Conservation (phyloP, 2,888 invertebrate species). For the Fragum fragum region DNA sequence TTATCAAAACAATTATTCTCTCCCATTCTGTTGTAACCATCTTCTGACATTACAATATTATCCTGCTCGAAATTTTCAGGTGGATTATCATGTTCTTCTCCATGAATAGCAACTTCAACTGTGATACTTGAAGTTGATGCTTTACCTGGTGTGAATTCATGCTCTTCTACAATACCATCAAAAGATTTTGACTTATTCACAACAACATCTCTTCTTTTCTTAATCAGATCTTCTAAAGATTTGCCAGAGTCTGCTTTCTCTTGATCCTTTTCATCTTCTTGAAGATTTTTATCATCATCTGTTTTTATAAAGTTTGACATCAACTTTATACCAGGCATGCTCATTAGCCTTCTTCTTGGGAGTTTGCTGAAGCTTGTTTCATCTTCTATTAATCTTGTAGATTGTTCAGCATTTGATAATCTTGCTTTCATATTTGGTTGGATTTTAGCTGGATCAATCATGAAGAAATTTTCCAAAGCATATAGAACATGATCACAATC, state of each 20-base stretch:
- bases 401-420: slow-evolving; percentile 15
- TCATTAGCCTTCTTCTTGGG: background rate
- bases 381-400: slow-evolving; percentile 26
- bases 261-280: no score
- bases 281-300: no score
- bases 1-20: background rate
- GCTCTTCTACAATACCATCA: no score
- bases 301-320: no score
- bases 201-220: no score
- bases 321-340: background rate
- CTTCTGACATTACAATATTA: background rate
- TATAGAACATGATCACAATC: slow-evolving; percentile 25
- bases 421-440: background rate
- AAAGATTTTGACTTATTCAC: no score
- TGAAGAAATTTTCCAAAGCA: slow-evolving; percentile 43
- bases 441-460: slow-evolving; percentile 17
- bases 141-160: no score
- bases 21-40: background rate
- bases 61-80: background rate
- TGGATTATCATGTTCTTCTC: background rate
- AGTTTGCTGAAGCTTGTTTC: background rate
- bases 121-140: background rate
- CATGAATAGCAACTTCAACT: background rate
- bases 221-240: no score
- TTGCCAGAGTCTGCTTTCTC: no score